These are phyloP conservation scores for Napeogenes sylphis DNA, from an alignment of 2,888 invertebrate genomes.

Conservation along the genomic window DNA sequence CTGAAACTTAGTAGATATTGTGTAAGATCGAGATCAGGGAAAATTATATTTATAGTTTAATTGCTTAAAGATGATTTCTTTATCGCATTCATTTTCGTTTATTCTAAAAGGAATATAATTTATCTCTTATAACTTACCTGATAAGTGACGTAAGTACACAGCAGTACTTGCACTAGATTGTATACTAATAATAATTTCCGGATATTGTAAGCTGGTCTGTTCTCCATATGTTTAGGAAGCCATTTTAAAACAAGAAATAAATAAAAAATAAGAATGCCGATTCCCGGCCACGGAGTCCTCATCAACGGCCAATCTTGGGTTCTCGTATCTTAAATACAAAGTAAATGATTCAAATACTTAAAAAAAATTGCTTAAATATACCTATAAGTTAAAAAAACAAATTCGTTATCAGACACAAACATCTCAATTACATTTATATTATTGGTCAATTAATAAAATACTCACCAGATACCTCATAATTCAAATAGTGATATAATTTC, in stretches of 20 bases:
- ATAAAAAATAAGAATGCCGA: constrained; percentile 78
- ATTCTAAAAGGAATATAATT: background rate
- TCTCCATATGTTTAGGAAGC: constrained; percentile 84
- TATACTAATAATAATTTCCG: constrained; percentile 80
- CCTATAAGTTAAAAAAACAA: too few relatives aligned
- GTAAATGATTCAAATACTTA: constrained; percentile 1
- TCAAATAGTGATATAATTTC: constrained; percentile 59
- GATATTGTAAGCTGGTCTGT: constrained; percentile 80
- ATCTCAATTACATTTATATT: too few relatives aligned
- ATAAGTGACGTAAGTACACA: constrained; percentile 78
- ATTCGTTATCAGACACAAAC: too few relatives aligned
- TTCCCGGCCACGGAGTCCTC: constrained; percentile 81
- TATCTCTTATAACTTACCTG: constrained; percentile 61
- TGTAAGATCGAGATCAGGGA: too few relatives aligned
- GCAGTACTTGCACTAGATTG: constrained; percentile 81
- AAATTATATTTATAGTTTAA: too few relatives aligned
- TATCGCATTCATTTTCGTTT: too few relatives aligned
- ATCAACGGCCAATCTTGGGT: constrained; percentile 84
- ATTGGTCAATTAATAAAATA: background rate
- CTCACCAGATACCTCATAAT: constrained; percentile 64
- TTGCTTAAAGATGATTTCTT: too few relatives aligned
- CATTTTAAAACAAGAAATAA: constrained; percentile 80
- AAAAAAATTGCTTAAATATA: too few relatives aligned
- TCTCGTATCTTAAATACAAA: constrained; percentile 72
- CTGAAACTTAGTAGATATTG: too few relatives aligned